Conservation (phyloP, 1,140 invertebrate species). For the Tachypleus tridentatus region DNA sequence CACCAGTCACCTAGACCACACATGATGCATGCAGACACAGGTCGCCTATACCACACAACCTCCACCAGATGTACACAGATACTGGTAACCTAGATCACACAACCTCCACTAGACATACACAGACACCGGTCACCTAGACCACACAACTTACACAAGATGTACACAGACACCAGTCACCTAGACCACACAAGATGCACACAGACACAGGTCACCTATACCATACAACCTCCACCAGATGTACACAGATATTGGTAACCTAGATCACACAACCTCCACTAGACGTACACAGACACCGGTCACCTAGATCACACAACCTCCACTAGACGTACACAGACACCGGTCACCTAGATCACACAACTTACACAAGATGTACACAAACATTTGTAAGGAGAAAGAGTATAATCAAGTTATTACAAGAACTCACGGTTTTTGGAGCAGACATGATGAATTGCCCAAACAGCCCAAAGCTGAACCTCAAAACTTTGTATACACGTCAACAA, state of each 20-base stretch:
- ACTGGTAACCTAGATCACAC: not conserved
- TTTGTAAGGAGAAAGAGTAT: not conserved
- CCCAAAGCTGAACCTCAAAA: constrained; percentile 61
- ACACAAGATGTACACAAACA: constrained; percentile 2
- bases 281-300: not conserved
- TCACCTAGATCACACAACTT: not conserved
- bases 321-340: not conserved
- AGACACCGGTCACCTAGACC: not conserved
- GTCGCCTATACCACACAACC: too few species aligned
- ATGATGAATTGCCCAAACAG: constrained; percentile 70
- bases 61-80: too few species aligned
- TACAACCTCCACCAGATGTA: too few species aligned
- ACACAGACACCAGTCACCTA: too few species aligned
- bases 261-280: not conserved
- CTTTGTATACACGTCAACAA: constrained; percentile 46
- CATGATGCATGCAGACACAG: too few species aligned
- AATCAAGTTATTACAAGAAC: not conserved
- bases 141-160: too few species aligned
- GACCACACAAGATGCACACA: too few species aligned
- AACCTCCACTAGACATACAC: not conserved
- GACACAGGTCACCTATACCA: too few species aligned
- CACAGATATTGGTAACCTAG: too few species aligned
- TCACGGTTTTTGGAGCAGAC: constrained; percentile 64
- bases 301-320: not conserved
- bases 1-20: too few species aligned